Conservation (phyloP, 2,113 vertebrate species). For the Neofelis nebulosa region DNA sequence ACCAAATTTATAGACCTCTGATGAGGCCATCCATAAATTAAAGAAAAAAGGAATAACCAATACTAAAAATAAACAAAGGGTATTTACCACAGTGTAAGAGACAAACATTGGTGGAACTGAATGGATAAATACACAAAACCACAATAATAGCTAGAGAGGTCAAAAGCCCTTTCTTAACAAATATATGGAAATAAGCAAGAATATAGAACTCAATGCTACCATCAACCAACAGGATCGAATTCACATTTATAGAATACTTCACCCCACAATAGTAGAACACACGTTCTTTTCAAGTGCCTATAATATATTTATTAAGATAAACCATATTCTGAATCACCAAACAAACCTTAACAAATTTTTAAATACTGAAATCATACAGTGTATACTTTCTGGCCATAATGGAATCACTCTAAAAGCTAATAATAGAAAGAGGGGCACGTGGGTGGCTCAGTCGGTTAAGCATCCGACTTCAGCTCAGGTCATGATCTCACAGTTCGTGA, state of each 20-base stretch:
- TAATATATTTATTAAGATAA: background rate
- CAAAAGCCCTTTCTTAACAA: background rate
- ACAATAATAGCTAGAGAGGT: background rate
- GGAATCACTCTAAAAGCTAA: background rate
- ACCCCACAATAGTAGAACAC: background rate
- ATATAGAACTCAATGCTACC: background rate
- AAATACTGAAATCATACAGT: background rate
- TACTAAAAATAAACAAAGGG: background rate
- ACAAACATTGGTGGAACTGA: background rate
- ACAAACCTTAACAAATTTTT: background rate
- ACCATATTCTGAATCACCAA: background rate
- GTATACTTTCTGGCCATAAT: background rate
- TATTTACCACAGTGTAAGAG: background rate
- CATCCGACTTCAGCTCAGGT: too few species aligned
- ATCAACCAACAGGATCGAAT: background rate
- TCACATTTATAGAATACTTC: background rate
- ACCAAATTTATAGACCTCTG: background rate
- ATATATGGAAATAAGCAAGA: background rate
- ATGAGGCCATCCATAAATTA: background rate
- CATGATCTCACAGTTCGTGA: too few species aligned
- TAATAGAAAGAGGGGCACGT: background rate
- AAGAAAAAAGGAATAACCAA: background rate
- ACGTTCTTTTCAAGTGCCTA: slow-evolving; percentile 1
- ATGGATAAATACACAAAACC: background rate
- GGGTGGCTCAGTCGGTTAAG: too few species aligned